Percentiles rank a stretch among this genome's conserved stretches.
Conservation (phyloP, 2,113 vertebrate species). For the Mohoua ochrocephala region DNA sequence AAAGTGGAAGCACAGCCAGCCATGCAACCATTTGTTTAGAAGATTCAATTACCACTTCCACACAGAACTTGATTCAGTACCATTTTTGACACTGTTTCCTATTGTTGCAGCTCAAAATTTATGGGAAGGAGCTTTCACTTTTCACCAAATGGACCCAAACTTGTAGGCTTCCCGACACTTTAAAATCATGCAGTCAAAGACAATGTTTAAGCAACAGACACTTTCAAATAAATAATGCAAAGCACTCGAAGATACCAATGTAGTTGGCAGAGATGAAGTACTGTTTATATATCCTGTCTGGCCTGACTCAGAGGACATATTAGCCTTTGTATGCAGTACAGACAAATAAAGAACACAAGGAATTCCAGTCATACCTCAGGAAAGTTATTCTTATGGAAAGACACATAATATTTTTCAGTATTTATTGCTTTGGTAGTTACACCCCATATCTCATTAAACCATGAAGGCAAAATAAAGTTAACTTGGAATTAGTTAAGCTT, state of each 20-base stretch:
- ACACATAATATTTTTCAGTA: neutral
- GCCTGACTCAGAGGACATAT: neutral
- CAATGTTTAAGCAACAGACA: constrained; percentile 31
- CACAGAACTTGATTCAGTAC: constrained; percentile 8
- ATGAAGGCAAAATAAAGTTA: neutral
- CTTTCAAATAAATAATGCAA: constrained; percentile 54
- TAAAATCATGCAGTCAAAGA: constrained; percentile 46
- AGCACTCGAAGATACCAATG: neutral
- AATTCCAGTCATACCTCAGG: neutral
- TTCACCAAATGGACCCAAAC: neutral
- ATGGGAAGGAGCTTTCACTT: neutral
- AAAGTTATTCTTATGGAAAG: neutral
- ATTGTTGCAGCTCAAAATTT: constrained; percentile 19
- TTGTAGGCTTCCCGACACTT: constrained; percentile 9
- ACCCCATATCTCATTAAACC: neutral
- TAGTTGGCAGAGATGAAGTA: neutral
- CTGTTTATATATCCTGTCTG: neutral
- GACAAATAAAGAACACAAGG: neutral
- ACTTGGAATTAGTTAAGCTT: neutral
- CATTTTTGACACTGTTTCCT: constrained; percentile 26
- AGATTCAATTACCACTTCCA: constrained; percentile 38
- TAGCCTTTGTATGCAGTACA: neutral
- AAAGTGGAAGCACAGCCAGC: neutral
- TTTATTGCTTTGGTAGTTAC: neutral
- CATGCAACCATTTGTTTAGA: constrained; percentile 10